Percentiles rank a stretch among this genome's conserved stretches.
These are phyloP conservation scores for Pteria penguin DNA, from an alignment of 2,888 invertebrate species.

Conservation along the genomic window DNA sequence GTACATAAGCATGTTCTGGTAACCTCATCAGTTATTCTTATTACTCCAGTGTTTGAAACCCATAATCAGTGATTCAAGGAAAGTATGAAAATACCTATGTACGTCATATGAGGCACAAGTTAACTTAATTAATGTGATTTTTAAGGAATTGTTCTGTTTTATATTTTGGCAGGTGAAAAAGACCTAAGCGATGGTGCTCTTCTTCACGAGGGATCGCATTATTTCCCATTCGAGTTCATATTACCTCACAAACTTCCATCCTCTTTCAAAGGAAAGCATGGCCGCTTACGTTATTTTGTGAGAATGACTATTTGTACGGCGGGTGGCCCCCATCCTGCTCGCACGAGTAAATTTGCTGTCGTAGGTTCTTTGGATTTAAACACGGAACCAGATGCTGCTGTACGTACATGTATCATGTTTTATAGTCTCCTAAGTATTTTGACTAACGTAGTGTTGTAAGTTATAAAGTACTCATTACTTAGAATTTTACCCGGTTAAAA, in stretches of 20 bases:
- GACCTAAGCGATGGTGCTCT: slow-evolving; percentile 69
- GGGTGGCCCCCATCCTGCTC: slow-evolving; percentile 71
- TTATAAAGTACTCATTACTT: too few relatives aligned
- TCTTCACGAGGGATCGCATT: slow-evolving; percentile 73
- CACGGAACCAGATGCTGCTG: slow-evolving; percentile 73
- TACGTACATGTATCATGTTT: slow-evolving; percentile 54
- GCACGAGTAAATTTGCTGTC: slow-evolving; percentile 75
- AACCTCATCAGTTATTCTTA: too few relatives aligned
- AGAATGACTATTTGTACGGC: slow-evolving; percentile 72
- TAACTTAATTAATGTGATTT: too few relatives aligned
- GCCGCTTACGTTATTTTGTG: slow-evolving; percentile 71
- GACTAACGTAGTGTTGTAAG: too few relatives aligned
- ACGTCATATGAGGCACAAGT: too few relatives aligned
- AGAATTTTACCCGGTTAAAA: too few relatives aligned
- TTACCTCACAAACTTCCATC: slow-evolving; percentile 70
- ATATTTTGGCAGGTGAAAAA: slow-evolving; percentile 68
- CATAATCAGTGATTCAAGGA: too few relatives aligned
- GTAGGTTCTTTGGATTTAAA: slow-evolving; percentile 71
- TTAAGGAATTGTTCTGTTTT: too few relatives aligned
- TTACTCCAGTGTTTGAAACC: too few relatives aligned
- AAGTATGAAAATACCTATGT: too few relatives aligned
- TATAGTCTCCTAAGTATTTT: neutral
- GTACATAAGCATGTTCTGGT: too few relatives aligned
- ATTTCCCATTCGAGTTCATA: slow-evolving; percentile 75
- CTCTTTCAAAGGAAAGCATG: slow-evolving; percentile 75